Evolutionary conservation across 2,888 invertebrate genomes (phyloP).

Genomic region (Heteromyza rotundicornis): DNA sequence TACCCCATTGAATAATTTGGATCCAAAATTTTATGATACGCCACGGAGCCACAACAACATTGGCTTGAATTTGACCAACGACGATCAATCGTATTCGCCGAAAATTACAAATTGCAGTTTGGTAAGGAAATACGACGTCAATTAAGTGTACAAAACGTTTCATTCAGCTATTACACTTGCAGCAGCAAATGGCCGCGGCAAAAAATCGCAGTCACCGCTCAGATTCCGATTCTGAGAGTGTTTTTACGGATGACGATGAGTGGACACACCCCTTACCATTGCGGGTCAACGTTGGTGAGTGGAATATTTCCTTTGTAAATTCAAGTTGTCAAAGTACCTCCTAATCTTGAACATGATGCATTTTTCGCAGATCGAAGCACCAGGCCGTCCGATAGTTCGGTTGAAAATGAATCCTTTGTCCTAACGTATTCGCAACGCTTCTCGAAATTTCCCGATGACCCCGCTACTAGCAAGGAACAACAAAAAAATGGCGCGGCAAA

Average conservation of each 20-base stretch:
- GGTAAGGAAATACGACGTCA: conserved; percentile 37
- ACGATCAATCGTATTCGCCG: conserved; percentile 63
- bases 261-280: conserved; percentile 66
- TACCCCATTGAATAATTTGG: conserved; percentile 62
- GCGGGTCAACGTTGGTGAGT: conserved; percentile 58
- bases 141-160: not conserved
- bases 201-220: conserved; percentile 53
- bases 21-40: conserved; percentile 67
- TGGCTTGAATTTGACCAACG: conserved; percentile 61
- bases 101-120: conserved; percentile 61
- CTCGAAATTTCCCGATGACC: conserved; percentile 64
- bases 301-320: not conserved
- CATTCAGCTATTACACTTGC: conserved; percentile 11
- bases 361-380: conserved; percentile 59
- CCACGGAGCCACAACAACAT: conserved; percentile 61
- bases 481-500: not conserved
- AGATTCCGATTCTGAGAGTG: conserved; percentile 73
- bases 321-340: not conserved
- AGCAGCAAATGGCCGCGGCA: conserved; percentile 44
- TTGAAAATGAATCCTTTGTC: conserved; percentile 66
- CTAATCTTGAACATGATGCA: not conserved
- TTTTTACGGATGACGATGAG: conserved; percentile 75
- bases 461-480: conserved; percentile 1
- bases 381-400: conserved; percentile 67
- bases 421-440: conserved; percentile 67